These are phyloP conservation scores for Leistus spinibarbis DNA, from an alignment of 2,888 invertebrate species.

Conservation along the genomic window DNA sequence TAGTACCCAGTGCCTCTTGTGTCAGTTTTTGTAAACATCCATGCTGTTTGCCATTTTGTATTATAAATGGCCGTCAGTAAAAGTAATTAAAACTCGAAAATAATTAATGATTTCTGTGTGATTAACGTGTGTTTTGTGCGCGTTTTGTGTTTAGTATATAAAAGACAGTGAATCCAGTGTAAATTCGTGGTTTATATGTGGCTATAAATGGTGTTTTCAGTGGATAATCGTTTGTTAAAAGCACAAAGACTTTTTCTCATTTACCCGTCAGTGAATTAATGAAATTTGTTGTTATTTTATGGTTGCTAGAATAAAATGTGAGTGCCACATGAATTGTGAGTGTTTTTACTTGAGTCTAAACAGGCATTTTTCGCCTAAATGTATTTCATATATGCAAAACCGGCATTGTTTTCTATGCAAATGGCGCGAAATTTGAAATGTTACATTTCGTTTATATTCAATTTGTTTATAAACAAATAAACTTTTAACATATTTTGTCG, in stretches of 20 bases:
- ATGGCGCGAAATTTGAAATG: conserved; percentile 30
- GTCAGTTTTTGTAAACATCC: conserved; percentile 23
- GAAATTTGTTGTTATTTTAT: not conserved
- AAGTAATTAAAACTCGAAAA: conserved; percentile 26
- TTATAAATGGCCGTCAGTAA: conserved; percentile 24
- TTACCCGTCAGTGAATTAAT: not conserved
- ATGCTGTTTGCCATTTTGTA: conserved; percentile 36
- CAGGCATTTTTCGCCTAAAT: not conserved
- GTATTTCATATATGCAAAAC: conserved; percentile 1
- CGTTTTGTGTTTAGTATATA: not conserved
- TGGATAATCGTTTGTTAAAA: conserved; percentile 2
- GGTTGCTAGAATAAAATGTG: not conserved
- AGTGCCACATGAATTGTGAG: not conserved
- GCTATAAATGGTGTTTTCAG: not conserved
- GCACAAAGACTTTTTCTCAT: conserved; percentile 26
- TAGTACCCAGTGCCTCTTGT: conserved; percentile 11
- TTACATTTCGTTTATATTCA: not conserved
- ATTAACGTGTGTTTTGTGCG: conserved; percentile 9
- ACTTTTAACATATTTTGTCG: not conserved
- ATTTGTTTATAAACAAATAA: not conserved
- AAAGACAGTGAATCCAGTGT: not conserved
- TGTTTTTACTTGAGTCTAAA: not conserved
- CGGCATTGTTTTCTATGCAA: conserved; percentile 28
- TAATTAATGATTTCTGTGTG: conserved; percentile 37
- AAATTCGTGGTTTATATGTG: not conserved